phyloP scores from a whole-genome alignment of 2,113 vertebrate genomes.

The Acinonyx jubatus region DNA sequence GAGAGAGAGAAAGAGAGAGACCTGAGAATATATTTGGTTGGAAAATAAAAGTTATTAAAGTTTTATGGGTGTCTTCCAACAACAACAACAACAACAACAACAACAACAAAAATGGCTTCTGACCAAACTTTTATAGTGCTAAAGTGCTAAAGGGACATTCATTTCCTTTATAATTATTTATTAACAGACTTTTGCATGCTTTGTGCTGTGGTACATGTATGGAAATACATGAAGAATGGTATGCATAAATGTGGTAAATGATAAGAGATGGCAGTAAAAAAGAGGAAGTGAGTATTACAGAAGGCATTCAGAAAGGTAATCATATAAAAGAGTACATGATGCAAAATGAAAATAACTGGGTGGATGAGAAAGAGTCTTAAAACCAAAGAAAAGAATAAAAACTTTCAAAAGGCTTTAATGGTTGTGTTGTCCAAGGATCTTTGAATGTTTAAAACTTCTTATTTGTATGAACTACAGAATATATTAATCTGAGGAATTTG shows the following conservation, averaged over 20 bases:
- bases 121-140: not conserved
- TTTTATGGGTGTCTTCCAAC: not conserved
- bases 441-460: not conserved
- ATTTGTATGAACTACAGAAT: constrained; percentile 25
- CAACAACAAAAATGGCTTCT: not conserved
- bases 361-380: not conserved
- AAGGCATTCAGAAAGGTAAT: not conserved
- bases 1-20: not conserved
- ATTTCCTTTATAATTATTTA: not conserved
- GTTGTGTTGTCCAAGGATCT: constrained; percentile 18
- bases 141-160: not conserved
- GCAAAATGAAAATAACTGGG: not conserved
- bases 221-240: not conserved
- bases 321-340: not conserved
- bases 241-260: not conserved
- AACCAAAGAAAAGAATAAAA: not conserved
- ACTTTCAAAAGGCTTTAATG: constrained; percentile 4
- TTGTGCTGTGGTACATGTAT: not conserved
- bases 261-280: not conserved
- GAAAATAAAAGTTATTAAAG: not conserved
- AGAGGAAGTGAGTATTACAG: not conserved
- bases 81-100: not conserved
- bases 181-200: not conserved
- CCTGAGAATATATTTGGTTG: not conserved
- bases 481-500: constrained; percentile 22